Base-by-base conservation (phyloP, 2,888 invertebrate species). In the Charanyca ferruginea region DNA sequence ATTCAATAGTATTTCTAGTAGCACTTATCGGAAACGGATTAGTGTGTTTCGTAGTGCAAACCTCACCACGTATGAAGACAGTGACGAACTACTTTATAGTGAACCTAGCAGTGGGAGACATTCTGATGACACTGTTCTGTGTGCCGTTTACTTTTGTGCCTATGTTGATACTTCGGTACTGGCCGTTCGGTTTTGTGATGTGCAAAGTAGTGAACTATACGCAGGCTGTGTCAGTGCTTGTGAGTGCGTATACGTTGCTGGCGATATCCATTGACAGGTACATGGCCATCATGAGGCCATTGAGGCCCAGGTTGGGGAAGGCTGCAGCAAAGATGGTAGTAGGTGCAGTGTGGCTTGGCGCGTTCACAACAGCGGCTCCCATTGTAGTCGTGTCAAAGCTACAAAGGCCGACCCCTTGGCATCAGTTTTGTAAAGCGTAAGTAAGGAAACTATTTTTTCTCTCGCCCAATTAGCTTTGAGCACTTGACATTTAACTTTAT, bases 51-150 rank as follows among this genome's bases (percentile, higher is more conserved):
- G 98, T 98, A 25, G 98, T 99, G 0, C 96, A 97, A 77, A 97
- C 97, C 4, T 97, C 97, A 16, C 97, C 98, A 0, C 96, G 98
- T 44, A 98, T 99, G 98, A 96, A 98, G 83, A 98, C 98, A 0
- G 98, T 99, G 3, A 99, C 99, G 47, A 99, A 99, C 91, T 98
- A 97, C 91, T 98, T 99, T 90, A 98, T 99, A 86, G 97, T 98
- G 87, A 98, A 98, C 90, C 94, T 99, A 77, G 98, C 99, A 0
- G 96, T 98, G 44, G 98, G 99, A 45, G 99, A 99, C 89, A 97
- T 99, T 69, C 93, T 99, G 64, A 98, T 99, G 97, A 98, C 98
- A 0, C 87, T 98, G 25, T 97, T 99, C 85, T 99, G 99, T 91
- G 97, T 99, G 74, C 99, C 99, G 3, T 98, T 98, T 87, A 98